Base-by-base conservation (phyloP, 2,797 vertebrate genomes). In the Psittacula echo region DNA sequence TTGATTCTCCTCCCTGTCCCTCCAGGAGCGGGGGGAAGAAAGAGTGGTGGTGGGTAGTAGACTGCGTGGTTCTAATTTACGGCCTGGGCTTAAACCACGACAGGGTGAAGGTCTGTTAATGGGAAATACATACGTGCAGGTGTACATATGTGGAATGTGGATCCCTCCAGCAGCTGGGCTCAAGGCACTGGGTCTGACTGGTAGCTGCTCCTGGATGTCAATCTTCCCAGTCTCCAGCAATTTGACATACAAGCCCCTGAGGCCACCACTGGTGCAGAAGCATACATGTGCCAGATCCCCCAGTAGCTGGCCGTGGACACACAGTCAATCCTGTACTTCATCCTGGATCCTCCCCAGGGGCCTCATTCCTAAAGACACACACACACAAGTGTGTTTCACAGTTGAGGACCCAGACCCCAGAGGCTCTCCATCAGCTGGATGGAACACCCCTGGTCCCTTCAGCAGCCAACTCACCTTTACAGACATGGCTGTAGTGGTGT, bases 381-480 rank as follows among this genome's bases (percentile, higher is more conserved):
- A 37, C n/a, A 51, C 4, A 58, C 6, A 50, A 34, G 3, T 0
- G 0, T 47, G 26, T n/a, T 9, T 45, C 66, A 39, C 26, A 56
- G 1, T 22, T n/a, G 37, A 53, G 5, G 5, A 5, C 21, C 45
- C 39, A 67, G 29, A 29, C 5, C 21, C 11, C 27, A 26, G 22
- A 32, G 30, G 29, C 22, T 54, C 41, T 78, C 26, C 9, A 24
- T 9, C 7, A 62, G 42, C 23, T 85, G 27, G 7, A 50, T 44
- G 29, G 34, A 18, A 53, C 14, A 61, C 3, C 6, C 22, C 16
- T 54, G 32, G 16, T 39, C 11, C 23, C 19, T 48, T 27, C 9
- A n/a, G 24, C 8, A 62, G 3, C 16, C 54, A 62, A 27, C 6
- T 74, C 29, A 68, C 13, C 12, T 29, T 73, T 32, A 37, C 10